Percentiles rank a stretch among this genome's conserved stretches.
Conservation (phyloP, 23 tunicate species). For the Phallusia fumigata region DNA sequence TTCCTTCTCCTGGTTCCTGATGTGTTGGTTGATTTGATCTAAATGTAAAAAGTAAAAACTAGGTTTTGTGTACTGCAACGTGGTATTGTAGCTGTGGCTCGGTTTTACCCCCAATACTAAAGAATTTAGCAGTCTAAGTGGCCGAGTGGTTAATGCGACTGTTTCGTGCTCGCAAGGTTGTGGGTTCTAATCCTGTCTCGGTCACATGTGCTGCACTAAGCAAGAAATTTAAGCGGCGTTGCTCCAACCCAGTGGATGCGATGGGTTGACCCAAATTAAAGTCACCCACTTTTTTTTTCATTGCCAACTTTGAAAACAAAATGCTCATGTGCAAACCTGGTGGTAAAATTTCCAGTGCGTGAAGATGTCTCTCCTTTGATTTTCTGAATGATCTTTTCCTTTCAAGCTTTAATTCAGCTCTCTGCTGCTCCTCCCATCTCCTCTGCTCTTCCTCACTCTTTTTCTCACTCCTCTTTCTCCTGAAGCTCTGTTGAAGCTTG, state of each 20-base stretch:
- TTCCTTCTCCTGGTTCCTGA: constrained; percentile 48
- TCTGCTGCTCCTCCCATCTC: constrained; percentile 16
- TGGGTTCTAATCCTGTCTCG: too few relatives aligned
- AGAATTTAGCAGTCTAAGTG: too few relatives aligned
- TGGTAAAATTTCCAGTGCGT: constrained; percentile 65
- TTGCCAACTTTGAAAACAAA: background rate
- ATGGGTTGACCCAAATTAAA: too few relatives aligned
- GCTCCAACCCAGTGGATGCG: too few relatives aligned
- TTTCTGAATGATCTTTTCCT: constrained; percentile 46
- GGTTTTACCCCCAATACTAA: too few relatives aligned
- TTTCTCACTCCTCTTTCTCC: constrained; percentile 42
- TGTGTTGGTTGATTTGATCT: constrained; percentile 43
- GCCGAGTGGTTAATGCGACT: too few relatives aligned
- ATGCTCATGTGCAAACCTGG: constrained; percentile 27
- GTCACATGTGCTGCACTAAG: too few relatives aligned
- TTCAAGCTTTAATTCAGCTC: constrained; percentile 20
- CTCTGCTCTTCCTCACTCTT: constrained; percentile 28
- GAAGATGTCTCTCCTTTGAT: constrained; percentile 56
- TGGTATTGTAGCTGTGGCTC: too few relatives aligned
- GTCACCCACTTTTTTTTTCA: too few relatives aligned
- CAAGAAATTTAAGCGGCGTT: too few relatives aligned
- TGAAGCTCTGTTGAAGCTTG: constrained; percentile 54
- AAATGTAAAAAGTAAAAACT: background rate
- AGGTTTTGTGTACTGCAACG: too few relatives aligned
- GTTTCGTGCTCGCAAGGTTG: too few relatives aligned